Conservation (phyloP, 2,797 vertebrate genomes). For the Acanthurus lineatus region DNA sequence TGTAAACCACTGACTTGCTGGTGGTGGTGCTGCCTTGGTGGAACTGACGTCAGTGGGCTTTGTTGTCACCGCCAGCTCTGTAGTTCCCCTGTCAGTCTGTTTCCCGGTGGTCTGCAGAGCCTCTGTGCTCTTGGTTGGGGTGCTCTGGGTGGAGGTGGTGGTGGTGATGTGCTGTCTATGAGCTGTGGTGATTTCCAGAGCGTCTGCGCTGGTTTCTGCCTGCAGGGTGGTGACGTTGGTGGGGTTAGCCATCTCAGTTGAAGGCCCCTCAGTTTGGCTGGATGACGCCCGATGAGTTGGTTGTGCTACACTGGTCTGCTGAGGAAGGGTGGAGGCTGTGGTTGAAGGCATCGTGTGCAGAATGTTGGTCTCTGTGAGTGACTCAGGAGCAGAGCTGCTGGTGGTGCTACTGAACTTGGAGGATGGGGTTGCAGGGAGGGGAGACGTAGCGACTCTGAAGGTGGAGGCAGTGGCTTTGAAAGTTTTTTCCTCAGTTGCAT, state of each 20-base stretch:
- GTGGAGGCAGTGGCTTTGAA: slow-evolving; percentile 41
- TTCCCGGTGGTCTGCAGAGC: slow-evolving; percentile 62
- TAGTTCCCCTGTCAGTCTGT: slow-evolving; percentile 69
- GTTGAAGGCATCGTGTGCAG: slow-evolving; percentile 59
- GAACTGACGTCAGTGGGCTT: slow-evolving; percentile 23
- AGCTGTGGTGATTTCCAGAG: slow-evolving; percentile 53
- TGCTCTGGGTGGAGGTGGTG: slow-evolving; percentile 66
- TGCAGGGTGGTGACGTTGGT: slow-evolving; percentile 69
- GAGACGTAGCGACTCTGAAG: slow-evolving; percentile 11
- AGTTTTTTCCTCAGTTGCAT: slow-evolving; percentile 64
- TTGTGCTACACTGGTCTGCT: slow-evolving; percentile 34
- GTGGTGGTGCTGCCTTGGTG: slow-evolving; percentile 39
- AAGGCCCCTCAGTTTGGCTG: slow-evolving; percentile 52
- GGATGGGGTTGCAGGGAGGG: slow-evolving; percentile 46
- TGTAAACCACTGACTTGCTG: slow-evolving; percentile 80
- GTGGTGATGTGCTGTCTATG: slow-evolving; percentile 55
- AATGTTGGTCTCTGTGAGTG: slow-evolving; percentile 54
- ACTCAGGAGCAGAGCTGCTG: slow-evolving; percentile 37
- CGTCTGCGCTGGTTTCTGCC: slow-evolving; percentile 73
- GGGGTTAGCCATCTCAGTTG: slow-evolving; percentile 47
- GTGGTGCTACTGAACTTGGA: slow-evolving; percentile 55
- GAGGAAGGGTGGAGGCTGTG: slow-evolving; percentile 26
- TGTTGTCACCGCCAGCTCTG: slow-evolving; percentile 59
- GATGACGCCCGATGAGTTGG: slow-evolving; percentile 30
- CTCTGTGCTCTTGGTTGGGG: slow-evolving; percentile 68